Evolutionary conservation across 2,113 vertebrate species (phyloP), one percentile per base, ranked within the genome.

Genomic region (Noctilio leporinus): DNA sequence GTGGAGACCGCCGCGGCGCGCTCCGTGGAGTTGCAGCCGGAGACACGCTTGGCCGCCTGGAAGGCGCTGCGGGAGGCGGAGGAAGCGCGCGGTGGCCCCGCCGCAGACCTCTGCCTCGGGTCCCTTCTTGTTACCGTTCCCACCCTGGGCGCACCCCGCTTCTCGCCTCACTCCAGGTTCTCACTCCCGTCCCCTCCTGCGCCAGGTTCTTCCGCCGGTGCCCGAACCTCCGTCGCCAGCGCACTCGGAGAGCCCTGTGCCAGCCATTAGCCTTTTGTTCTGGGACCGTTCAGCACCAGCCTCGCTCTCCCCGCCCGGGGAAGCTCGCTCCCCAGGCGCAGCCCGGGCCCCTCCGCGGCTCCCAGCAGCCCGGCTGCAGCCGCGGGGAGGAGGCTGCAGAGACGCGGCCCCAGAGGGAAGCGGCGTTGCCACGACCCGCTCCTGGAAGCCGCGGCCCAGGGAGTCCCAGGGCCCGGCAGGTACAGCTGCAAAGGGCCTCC

Each of bases 1-100:
- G 47, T 22, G 91, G 24, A 49, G 87, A 86, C 93, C 73, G 95
- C 87, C 85, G 88, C 96, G 90, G 96, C 91, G 97, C 93, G 96
- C 98, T 97, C 92, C 69, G 96, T 67, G 96, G 98, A 98, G 98
- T 98, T 94, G 97, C 98, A 96, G 98, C 97, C 94, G 97, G 97
- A 98, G 98, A 96, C 97, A 96, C 98, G 98, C 98, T 98, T 91
- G 89, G 53, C 88, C 97, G 95, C 97, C 97, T 97, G 96, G 93
- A 55, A 94, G 97, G 83, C 38, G 82, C 17, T 6, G 97, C 90
- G 17, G 95, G 97, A 87, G 97, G 98, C 97, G 96, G 93, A 96
- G 97, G 95, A 94, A 95, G 96, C 93, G 97, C 94, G 94, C 96
- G 92, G 95, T 89, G 96, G 93, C 93, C 91, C 96, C 57, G 94